phyloP scores from a whole-genome alignment of 2,888 invertebrate species.

The Dryobotodes eremita region DNA sequence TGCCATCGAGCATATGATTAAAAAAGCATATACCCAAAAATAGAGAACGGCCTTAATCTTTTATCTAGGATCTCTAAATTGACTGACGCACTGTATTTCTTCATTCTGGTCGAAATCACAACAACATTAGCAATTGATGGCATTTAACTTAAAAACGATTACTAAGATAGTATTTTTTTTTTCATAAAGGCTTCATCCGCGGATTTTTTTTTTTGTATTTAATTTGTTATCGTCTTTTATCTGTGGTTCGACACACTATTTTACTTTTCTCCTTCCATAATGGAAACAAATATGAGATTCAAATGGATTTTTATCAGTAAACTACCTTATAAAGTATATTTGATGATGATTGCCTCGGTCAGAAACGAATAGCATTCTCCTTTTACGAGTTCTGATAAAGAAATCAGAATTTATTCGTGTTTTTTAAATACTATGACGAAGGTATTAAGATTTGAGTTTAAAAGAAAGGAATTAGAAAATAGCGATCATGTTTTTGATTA shows the following conservation, averaged over 20 bases:
- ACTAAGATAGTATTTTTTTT: not conserved
- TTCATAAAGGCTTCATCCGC: not conserved
- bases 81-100: not conserved
- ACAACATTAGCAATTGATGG: not conserved
- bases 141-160: no score
- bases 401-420: constrained; percentile 27
- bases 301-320: constrained; percentile 57
- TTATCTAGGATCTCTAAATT: not conserved
- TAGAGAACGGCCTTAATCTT: not conserved
- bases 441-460: not conserved
- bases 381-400: constrained; percentile 60
- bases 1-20: not conserved
- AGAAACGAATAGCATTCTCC: constrained; percentile 50
- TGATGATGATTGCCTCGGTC: constrained; percentile 57
- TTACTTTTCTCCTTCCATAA: constrained; percentile 29
- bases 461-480: constrained; percentile 1
- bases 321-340: constrained; percentile 45
- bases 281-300: constrained; percentile 34
- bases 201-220: not conserved
- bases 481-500: not conserved
- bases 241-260: constrained; percentile 18
- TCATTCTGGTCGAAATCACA: not conserved
- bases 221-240: constrained; percentile 1
- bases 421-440: constrained; percentile 20
- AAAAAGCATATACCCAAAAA: not conserved